phyloP scores from a whole-genome alignment of 2,888 invertebrate genomes.

The Drosophila affinis region DNA sequence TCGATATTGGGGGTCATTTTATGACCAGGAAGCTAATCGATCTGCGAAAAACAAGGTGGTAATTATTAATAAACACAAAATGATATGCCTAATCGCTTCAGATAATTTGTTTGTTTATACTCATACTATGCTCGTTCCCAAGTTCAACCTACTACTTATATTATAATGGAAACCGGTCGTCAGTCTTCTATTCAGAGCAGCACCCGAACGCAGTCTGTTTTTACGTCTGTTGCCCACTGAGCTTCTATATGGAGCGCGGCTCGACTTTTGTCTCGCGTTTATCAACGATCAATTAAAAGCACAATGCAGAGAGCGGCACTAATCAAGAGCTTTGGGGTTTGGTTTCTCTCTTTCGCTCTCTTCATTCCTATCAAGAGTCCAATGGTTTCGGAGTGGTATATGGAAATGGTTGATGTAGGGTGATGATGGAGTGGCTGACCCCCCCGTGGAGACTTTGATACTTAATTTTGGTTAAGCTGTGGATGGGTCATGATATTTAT shows the following conservation, averaged over 20 bases:
- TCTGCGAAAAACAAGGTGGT: not conserved
- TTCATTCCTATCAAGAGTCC: constrained; percentile 14
- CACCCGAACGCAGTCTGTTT: constrained; percentile 40
- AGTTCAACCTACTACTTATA: constrained; percentile 37
- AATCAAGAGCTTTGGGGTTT: constrained; percentile 29
- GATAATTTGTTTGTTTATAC: constrained; percentile 7
- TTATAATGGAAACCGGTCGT: constrained; percentile 42
- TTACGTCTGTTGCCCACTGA: constrained; percentile 39
- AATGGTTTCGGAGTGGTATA: not conserved
- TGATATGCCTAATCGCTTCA: constrained; percentile 6
- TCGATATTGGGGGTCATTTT: constrained; percentile 59
- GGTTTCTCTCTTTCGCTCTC: constrained; percentile 2
- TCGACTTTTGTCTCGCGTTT: constrained; percentile 32
- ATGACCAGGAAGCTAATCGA: not conserved
- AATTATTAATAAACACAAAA: constrained; percentile 12
- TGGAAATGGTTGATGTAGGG: not conserved
- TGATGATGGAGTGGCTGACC: not conserved
- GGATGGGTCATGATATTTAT: not conserved
- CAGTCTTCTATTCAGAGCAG: not conserved
- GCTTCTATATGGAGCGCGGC: constrained; percentile 38
- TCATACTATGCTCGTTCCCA: constrained; percentile 18
- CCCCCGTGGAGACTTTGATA: not conserved
- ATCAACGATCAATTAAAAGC: constrained; percentile 55
- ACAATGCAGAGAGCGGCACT: constrained; percentile 17
- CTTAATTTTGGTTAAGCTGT: not conserved